A percentile compares a stretch with the other conserved stretches of the same genome.
phyloP scores from a whole-genome alignment of 2,797 vertebrate species.

The Falco peregrinus region DNA sequence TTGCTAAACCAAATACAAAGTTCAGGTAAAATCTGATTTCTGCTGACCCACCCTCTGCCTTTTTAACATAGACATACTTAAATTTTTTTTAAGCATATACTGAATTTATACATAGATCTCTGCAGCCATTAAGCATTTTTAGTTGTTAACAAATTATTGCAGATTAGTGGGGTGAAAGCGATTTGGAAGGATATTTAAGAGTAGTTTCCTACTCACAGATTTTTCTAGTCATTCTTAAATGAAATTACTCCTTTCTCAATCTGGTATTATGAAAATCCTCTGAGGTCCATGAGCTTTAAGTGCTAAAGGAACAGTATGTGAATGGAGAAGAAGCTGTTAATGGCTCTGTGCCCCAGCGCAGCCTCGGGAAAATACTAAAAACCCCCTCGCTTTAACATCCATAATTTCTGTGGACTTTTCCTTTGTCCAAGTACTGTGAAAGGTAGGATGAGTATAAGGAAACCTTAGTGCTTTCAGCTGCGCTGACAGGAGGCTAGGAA shows the following conservation, averaged over 20 bases:
- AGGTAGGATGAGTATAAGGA: not conserved
- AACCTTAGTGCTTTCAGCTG: not conserved
- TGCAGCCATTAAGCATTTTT: not conserved
- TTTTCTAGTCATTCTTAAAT: not conserved
- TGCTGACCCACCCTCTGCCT: rapidly evolving
- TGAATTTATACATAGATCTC: not conserved
- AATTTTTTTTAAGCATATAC: not conserved
- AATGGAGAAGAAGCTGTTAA: not conserved
- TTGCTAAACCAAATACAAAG: not conserved
- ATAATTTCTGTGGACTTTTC: not conserved
- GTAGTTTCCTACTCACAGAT: not conserved
- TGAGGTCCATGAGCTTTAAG: not conserved
- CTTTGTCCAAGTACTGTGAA: not conserved
- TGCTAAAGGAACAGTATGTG: not conserved
- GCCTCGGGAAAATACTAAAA: not conserved
- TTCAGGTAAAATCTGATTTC: not conserved
- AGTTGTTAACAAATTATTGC: not conserved
- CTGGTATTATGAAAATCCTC: not conserved
- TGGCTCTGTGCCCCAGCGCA: not conserved
- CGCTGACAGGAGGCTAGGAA: not conserved
- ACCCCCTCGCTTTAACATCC: not conserved
- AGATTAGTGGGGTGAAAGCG: not conserved
- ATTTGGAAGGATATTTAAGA: not conserved
- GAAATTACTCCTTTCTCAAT: not conserved
- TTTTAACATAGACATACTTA: not conserved